Percentiles rank a stretch among this genome's conserved stretches.
These are phyloP conservation scores for Diachrysia chrysitis DNA, from an alignment of 2,888 invertebrate genomes.

Conservation along the genomic window DNA sequence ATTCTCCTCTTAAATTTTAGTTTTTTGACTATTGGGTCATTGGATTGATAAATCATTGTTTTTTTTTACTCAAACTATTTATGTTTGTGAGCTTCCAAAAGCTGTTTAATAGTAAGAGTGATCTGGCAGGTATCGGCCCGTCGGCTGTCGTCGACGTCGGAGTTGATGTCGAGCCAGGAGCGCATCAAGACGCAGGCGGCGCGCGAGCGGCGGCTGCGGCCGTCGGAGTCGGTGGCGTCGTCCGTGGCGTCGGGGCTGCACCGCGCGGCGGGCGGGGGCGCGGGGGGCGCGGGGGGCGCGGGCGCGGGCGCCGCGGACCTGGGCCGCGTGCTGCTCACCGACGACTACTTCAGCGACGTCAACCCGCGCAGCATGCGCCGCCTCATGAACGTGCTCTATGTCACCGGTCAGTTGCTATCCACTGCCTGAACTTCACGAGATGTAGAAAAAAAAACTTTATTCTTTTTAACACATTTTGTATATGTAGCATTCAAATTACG, in stretches of 20 bases:
- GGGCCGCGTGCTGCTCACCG: conserved; percentile 96
- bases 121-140: conserved; percentile 91
- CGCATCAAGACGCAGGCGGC: conserved; percentile 90
- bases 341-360: conserved; percentile 99
- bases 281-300: conserved; percentile 90
- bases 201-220: conserved; percentile 92
- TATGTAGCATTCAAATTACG: no score
- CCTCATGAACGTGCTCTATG: conserved; percentile 98
- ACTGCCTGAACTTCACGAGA: no score
- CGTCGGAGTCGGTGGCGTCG: conserved; percentile 97
- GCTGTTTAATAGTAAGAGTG: no score
- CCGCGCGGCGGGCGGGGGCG: conserved; percentile 82
- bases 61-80: no score
- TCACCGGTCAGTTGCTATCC: conserved; percentile 91
- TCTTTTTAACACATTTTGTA: no score
- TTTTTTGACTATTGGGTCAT: no score
- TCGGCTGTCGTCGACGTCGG: conserved; percentile 94
- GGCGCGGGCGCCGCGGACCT: conserved; percentile 92
- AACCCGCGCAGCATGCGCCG: conserved; percentile 99
- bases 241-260: conserved; percentile 97
- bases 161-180: conserved; percentile 94
- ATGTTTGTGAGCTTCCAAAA: no score
- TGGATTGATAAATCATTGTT: no score
- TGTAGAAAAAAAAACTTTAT: no score
- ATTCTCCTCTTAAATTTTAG: no score